phyloP scores from a whole-genome alignment of 2,113 vertebrate species.

The Sarotherodon lohbergeri region DNA sequence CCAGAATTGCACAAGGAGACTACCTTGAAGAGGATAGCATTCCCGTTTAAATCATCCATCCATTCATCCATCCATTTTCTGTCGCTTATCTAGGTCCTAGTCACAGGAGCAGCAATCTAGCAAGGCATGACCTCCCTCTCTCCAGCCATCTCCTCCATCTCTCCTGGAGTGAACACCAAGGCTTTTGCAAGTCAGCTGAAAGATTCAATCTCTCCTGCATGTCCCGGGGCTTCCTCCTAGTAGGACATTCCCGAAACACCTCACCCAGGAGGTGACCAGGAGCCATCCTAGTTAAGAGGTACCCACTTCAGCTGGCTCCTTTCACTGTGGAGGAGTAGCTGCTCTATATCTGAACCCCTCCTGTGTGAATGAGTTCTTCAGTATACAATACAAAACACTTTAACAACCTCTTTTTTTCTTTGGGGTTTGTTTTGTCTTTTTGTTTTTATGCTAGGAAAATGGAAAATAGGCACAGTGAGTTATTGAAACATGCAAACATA shows the following conservation, averaged over 20 bases:
- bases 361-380: neutral
- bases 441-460: neutral
- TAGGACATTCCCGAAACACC: neutral
- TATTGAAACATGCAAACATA: neutral
- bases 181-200: neutral
- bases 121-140: neutral
- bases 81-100: neutral
- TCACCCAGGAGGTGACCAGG: neutral
- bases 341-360: neutral
- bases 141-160: neutral
- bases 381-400: neutral
- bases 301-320: neutral
- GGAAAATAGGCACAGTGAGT: accelerated
- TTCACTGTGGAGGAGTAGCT: neutral
- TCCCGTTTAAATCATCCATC: neutral
- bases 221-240: neutral
- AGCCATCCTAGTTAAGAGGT: neutral
- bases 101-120: neutral
- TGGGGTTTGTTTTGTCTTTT: accelerated
- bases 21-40: neutral
- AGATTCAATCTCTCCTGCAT: neutral
- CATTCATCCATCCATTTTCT: neutral
- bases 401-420: neutral
- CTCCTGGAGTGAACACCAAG: neutral
- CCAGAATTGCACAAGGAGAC: neutral